Evolutionary conservation across 2,888 invertebrate genomes (phyloP), one percentile per base, ranked within the genome.

Genomic region (Caenorhabditis drosophilae): DNA sequence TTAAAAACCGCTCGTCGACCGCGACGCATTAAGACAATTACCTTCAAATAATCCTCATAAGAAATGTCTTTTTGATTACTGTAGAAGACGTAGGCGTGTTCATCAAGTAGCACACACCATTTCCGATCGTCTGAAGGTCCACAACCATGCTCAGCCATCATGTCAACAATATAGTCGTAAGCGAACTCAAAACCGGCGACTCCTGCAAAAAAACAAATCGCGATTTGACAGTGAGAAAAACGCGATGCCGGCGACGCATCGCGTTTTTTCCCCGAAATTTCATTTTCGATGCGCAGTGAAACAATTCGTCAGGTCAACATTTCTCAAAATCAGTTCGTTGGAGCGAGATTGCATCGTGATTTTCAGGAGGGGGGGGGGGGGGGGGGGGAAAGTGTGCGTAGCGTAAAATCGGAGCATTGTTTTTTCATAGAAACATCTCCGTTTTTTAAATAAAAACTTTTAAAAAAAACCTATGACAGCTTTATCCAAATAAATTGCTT

Each of bases 61-160:
- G 70, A 71, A 23, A 67, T 71, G n/a, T 67, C 70, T 36, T 59
- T 56, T 34, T 70, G 63, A 46, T 79, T 79, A 50, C 76, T 75
- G 75, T 75, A 82, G 57, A 80, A 72, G 12, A 83, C 78, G 51
- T 79, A 81, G 26, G 71, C 82, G 51, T 81, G 78, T 55, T 82
- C 82, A 54, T 82, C 82, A 44, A 82, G 52, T 12, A 83, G 68
- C 36, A 77, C 75, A 67, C 82, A 83, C 69, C 80, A 77, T 20
- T 56, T 59, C 20, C 47, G 41, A 2, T 53, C 50, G 22, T 59
- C 73, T 20, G 70, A 57, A 16, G 81, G 69, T 25, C 57, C 57
- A 59, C 80, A 79, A 18, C 77, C 81, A 48, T 76, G 64, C 26
- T 77, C 66, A 4, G 63, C 51, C 70, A 82, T 68, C 34, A 61